Conservation (phyloP, 2,888 invertebrate genomes). For the Aporophyla nigra region DNA sequence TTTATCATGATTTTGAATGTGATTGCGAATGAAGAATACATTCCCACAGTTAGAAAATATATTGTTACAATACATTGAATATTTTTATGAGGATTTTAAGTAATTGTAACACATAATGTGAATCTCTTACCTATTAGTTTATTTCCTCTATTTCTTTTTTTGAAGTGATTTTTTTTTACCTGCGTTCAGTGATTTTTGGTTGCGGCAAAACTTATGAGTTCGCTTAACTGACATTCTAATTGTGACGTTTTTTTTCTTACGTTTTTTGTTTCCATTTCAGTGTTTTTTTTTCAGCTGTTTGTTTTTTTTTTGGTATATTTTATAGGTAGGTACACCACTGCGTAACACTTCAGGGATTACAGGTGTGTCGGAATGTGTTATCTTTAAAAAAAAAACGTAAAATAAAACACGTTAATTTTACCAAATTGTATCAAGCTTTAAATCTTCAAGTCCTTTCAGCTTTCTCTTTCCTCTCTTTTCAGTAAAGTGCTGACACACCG, state of each 20-base stretch:
- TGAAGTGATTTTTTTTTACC: no score
- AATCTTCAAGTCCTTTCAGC: not conserved
- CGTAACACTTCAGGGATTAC: not conserved
- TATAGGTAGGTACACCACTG: not conserved
- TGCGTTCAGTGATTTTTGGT: no score
- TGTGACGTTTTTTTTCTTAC: no score
- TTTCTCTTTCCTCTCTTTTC: not conserved
- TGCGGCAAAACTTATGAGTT: no score
- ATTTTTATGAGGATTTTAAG: not conserved
- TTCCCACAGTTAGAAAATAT: not conserved
- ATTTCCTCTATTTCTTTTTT: not conserved
- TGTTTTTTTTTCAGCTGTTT: no score
- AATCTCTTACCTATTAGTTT: not conserved
- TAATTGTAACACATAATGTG: not conserved
- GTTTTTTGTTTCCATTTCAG: no score
- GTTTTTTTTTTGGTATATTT: not conserved
- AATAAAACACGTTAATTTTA: not conserved
- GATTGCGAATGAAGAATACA: not conserved
- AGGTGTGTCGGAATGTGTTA: not conserved
- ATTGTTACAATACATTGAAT: not conserved
- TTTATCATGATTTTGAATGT: not conserved
- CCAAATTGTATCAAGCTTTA: not conserved
- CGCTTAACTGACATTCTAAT: no score
- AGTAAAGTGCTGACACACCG: constrained; percentile 28
- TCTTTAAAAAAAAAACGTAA: no score